These are phyloP conservation scores for Ailurus styani DNA, from an alignment of 2,113 vertebrate genomes.

Conservation along the genomic window DNA sequence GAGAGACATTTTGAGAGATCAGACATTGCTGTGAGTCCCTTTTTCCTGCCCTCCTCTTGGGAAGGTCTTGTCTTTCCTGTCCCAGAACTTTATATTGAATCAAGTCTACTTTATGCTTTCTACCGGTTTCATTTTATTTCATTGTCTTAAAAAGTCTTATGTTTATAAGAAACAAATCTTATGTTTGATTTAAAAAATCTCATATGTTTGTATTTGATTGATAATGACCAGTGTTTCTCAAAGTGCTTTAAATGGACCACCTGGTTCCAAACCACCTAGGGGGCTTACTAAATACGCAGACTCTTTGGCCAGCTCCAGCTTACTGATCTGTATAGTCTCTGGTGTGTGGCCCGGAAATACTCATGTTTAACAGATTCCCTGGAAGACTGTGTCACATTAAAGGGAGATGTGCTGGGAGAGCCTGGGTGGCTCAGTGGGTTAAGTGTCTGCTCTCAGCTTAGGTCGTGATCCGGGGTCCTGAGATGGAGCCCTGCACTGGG, in stretches of 20 bases:
- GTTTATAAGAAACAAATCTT: no score
- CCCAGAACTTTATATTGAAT: background rate
- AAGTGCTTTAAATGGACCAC: background rate
- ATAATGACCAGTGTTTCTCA: background rate
- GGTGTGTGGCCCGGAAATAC: background rate
- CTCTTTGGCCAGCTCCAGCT: background rate
- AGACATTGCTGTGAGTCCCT: background rate
- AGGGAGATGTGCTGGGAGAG: background rate
- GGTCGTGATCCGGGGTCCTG: background rate
- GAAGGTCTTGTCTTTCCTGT: background rate
- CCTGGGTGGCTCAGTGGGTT: background rate
- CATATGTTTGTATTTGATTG: background rate
- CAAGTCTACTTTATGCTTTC: background rate
- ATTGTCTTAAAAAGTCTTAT: no score
- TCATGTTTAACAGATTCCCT: background rate
- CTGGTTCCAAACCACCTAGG: background rate
- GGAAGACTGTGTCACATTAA: background rate
- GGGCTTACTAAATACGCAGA: background rate
- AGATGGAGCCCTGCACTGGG: background rate
- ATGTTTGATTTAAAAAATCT: slow-evolving; percentile 30
- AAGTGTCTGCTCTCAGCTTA: background rate
- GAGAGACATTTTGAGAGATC: background rate
- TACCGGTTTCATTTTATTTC: background rate
- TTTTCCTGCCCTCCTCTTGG: background rate
- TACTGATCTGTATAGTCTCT: background rate